Conservation (phyloP, 1,140 invertebrate genomes). For the Bilobella aurantiaca region DNA sequence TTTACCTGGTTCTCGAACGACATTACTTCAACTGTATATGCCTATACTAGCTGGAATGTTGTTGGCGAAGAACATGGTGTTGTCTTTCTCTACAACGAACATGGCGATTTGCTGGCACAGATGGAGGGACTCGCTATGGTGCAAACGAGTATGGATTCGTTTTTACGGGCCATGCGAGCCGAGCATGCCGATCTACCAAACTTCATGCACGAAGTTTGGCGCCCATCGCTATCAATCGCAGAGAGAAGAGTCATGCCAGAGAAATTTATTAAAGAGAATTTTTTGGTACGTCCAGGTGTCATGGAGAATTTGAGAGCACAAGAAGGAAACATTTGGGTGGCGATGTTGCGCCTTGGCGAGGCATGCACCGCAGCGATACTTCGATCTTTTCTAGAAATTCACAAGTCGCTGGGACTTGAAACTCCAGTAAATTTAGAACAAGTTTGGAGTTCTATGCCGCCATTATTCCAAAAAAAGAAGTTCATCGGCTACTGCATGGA, state of each 20-base stretch:
- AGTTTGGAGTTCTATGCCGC: too few species aligned
- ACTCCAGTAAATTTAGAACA: too few species aligned
- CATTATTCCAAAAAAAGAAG: too few species aligned
- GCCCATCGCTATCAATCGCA: neutral
- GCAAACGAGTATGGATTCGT: neutral
- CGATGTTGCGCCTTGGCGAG: too few species aligned
- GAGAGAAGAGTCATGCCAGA: neutral
- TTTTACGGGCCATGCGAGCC: neutral
- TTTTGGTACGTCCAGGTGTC: neutral
- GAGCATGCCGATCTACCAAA: neutral
- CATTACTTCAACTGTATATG: neutral
- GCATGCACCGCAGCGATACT: too few species aligned
- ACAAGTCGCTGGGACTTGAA: too few species aligned
- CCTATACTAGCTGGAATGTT: neutral
- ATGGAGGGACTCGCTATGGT: slow-evolving; percentile 11
- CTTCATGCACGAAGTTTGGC: slow-evolving; percentile 8
- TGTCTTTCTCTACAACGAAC: neutral
- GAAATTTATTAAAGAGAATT: too few species aligned
- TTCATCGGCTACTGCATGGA: too few species aligned
- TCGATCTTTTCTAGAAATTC: too few species aligned
- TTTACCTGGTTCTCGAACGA: slow-evolving; percentile 2
- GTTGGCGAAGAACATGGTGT: neutral
- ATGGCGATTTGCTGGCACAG: neutral
- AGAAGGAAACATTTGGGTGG: too few species aligned
- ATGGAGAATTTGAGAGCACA: neutral